Percentiles rank a stretch among this genome's conserved stretches.
Conservation (phyloP, 2,797 vertebrate species). For the Aeoliscus strigatus region DNA sequence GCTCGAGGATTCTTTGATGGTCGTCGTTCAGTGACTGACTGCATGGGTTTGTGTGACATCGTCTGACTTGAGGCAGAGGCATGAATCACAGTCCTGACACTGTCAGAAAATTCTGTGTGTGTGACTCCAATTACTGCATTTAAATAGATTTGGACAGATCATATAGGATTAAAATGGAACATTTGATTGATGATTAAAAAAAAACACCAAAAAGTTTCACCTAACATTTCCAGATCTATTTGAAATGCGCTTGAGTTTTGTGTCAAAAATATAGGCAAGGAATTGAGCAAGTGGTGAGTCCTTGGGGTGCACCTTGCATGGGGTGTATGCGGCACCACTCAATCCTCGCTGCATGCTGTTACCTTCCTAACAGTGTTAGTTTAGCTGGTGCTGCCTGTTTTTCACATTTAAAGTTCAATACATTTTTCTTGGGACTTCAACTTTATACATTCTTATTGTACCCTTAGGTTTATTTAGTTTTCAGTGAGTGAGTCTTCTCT, state of each 20-base stretch:
- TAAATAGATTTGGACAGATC: constrained; percentile 43
- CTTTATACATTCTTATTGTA: too few species aligned
- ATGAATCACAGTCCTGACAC: constrained; percentile 39
- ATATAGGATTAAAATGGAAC: constrained; percentile 26
- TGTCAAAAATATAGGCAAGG: constrained; percentile 5
- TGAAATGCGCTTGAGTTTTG: constrained; percentile 34
- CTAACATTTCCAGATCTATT: constrained; percentile 42
- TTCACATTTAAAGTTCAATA: too few species aligned
- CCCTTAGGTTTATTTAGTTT: too few species aligned
- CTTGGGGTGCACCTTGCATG: constrained; percentile 44
- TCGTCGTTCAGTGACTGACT: constrained; percentile 22
- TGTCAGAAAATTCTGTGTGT: too few species aligned
- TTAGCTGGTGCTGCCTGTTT: background rate
- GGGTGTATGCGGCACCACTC: constrained; percentile 10
- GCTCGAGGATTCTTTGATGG: constrained; percentile 18
- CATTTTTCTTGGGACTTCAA: too few species aligned
- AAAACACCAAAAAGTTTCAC: background rate
- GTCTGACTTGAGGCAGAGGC: constrained; percentile 22
- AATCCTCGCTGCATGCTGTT: constrained; percentile 48
- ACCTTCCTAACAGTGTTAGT: constrained; percentile 8
- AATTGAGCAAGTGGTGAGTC: constrained; percentile 12
- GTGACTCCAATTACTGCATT: too few species aligned
- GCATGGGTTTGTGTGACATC: constrained; percentile 41
- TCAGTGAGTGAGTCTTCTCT: too few species aligned
- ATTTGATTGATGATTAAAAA: constrained; percentile 2